phyloP scores from a whole-genome alignment of 2,888 invertebrate species.

The Aromia moschata region DNA sequence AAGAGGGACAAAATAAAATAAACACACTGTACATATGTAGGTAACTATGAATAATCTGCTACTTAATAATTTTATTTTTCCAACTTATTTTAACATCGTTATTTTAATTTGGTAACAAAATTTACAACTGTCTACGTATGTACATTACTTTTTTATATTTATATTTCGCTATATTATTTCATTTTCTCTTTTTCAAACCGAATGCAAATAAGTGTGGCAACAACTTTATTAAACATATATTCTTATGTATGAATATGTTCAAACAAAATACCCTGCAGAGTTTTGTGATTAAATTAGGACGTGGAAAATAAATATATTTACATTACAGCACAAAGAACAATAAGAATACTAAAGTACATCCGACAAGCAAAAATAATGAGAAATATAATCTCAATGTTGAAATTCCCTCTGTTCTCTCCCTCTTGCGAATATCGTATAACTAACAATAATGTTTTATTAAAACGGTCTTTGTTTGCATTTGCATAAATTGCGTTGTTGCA shows the following conservation, averaged over 20 bases:
- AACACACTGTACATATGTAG: too few relatives aligned
- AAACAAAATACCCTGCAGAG: background rate
- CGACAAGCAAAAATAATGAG: conserved; percentile 16
- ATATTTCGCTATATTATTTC: too few relatives aligned
- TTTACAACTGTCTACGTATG: too few relatives aligned
- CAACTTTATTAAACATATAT: too few relatives aligned
- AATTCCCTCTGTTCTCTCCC: conserved; percentile 11
- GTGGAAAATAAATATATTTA: background rate
- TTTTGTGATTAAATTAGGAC: conserved; percentile 1
- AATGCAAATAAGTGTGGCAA: too few relatives aligned
- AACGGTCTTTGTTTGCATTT: conserved; percentile 7
- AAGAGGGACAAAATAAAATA: too few relatives aligned
- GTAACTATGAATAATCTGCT: too few relatives aligned
- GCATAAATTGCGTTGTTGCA: conserved; percentile 18
- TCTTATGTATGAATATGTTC: background rate
- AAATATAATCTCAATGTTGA: conserved; percentile 15
- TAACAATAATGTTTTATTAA: conserved; percentile 22
- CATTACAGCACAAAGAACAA: background rate
- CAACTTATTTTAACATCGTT: too few relatives aligned
- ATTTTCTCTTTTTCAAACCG: too few relatives aligned
- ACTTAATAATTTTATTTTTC: too few relatives aligned
- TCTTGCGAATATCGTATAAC: conserved; percentile 7
- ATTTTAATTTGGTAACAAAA: too few relatives aligned
- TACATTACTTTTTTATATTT: too few relatives aligned
- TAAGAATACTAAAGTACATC: conserved; percentile 9